These are phyloP conservation scores for Beaufortia kweichowensis DNA, from an alignment of 2,113 vertebrate species.

Conservation along the genomic window DNA sequence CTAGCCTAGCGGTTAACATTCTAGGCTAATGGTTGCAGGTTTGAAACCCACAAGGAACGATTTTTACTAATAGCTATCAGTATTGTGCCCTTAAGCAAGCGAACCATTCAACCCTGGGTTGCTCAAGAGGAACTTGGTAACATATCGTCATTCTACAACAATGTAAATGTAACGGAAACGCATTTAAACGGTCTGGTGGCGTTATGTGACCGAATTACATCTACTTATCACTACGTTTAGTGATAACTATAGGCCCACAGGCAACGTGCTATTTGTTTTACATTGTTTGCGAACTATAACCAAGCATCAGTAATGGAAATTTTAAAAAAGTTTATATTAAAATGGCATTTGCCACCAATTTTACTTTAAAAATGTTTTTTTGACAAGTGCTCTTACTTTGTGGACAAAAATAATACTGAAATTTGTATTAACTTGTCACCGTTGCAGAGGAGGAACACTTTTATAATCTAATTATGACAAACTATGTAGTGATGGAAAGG, in stretches of 20 bases:
- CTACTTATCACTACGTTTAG: neutral
- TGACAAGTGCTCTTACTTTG: too few relatives aligned
- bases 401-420: too few relatives aligned
- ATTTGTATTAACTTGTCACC: too few relatives aligned
- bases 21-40: neutral
- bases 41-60: neutral
- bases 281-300: neutral
- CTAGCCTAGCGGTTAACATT: neutral
- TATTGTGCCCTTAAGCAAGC: too few relatives aligned
- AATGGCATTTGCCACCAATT: neutral
- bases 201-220: neutral
- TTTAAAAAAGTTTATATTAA: neutral
- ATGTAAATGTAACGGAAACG: neutral
- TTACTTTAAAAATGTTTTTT: neutral
- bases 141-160: neutral
- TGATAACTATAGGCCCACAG: too few relatives aligned
- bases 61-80: neutral
- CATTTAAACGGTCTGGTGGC: neutral
- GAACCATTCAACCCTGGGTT: neutral
- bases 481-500: too few relatives aligned
- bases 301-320: too few relatives aligned
- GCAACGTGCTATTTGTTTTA: neutral
- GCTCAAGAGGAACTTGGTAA: neutral
- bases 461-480: too few relatives aligned
- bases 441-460: too few relatives aligned